These are phyloP conservation scores for Anoplophora glabripennis DNA, from an alignment of 1,140 invertebrate genomes.

Conservation along the genomic window DNA sequence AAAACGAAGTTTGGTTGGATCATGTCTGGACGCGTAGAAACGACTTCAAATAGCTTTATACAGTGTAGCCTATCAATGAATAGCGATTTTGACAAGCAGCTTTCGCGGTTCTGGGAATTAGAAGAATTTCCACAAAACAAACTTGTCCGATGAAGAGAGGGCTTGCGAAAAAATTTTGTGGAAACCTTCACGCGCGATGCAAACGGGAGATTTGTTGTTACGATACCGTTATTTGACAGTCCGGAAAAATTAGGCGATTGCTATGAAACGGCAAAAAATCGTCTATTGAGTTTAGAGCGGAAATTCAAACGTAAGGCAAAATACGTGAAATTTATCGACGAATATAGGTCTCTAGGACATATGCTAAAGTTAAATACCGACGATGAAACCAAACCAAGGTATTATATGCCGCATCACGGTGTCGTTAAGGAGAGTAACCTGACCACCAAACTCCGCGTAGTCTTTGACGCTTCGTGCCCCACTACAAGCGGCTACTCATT, in stretches of 20 bases:
- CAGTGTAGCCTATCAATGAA: not conserved
- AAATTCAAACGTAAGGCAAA: no score
- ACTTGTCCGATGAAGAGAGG: not conserved
- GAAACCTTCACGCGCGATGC: not conserved
- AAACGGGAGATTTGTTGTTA: no score
- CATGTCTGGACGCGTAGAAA: not conserved
- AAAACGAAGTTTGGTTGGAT: slow-evolving; percentile 6
- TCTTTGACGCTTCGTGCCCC: slow-evolving; percentile 45
- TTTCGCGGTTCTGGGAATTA: slow-evolving; percentile 9
- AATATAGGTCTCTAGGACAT: slow-evolving; percentile 8
- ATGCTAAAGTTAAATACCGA: not conserved
- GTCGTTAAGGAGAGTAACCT: slow-evolving; percentile 37
- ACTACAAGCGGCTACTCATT: slow-evolving; percentile 28
- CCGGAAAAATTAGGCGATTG: no score
- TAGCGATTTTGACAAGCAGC: not conserved
- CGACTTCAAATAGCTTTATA: not conserved
- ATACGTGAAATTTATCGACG: slow-evolving; percentile 1
- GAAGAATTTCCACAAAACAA: not conserved
- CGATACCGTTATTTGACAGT: no score
- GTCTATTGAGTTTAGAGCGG: no score
- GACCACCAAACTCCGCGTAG: slow-evolving; percentile 45
- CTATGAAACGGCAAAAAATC: no score
- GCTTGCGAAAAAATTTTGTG: not conserved
- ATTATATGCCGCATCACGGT: slow-evolving; percentile 49
- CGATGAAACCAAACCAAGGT: not conserved